Evolutionary conservation across 2,888 invertebrate species (phyloP), one percentile per base, ranked within the genome.

Genomic region (Amaurobius ferox): DNA sequence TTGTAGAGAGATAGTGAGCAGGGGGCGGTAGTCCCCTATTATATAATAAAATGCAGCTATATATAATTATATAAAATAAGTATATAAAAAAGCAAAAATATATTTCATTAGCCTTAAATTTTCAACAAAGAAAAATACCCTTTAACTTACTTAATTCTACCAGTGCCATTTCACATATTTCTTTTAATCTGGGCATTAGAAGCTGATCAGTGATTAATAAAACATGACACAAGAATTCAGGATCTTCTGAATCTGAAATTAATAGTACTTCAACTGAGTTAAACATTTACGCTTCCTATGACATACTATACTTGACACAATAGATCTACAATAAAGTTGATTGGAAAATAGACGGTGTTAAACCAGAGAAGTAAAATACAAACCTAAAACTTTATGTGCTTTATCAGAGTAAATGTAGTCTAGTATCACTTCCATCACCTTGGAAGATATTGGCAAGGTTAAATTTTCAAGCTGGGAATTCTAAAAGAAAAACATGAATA

Each of bases 151-250:
- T 92, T 79, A 94, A 91, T 83, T 93, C 93, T 0, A 94, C 93
- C 39, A 96, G 91, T 0, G 94, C 92, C 0, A 94, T 92, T 91
- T 95, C 95, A 91, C 95, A 94, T 91, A 95, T 93, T 90, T 95
- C 94, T 88, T 95, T 94, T 11, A 97, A 92, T 13, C 95, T 92
- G 0, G 93, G 92, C 6, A 96, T 94, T 88, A 97, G 94, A 39
- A 96, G 93, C 90, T 96, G 96, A 91, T 97, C 97, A 29, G 96
- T 95, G 13, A 95, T 93, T 9, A 95, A 94, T 29, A 97, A 92
- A 90, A 96, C 93, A 90, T 95, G 95, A 91, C 94, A 95, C 88
- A 95, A 93, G 81, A 94, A 93, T 90, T 96, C 95, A 0, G 94
- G 92, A 90, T 95, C 94, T 71, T 94, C 93, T 44, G 93, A 93